Conservation (phyloP, 2,888 invertebrate species). For the Apantesis nais region DNA sequence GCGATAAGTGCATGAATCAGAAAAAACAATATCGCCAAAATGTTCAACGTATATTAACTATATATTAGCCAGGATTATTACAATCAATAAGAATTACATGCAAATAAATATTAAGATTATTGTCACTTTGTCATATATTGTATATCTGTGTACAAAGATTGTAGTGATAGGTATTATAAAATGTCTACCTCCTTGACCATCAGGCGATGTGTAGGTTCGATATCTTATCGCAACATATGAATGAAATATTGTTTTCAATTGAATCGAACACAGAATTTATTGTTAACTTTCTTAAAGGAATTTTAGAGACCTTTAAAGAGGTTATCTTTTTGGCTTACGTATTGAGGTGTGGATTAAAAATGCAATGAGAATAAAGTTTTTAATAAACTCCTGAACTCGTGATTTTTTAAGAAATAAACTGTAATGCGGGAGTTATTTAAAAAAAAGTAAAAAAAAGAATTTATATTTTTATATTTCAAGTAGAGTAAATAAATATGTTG, state of each 20-base stretch:
- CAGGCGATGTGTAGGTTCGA: constrained; percentile 5
- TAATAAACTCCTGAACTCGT: neutral
- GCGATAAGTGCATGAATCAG: neutral
- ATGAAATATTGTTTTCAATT: constrained; percentile 38
- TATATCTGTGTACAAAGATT: neutral
- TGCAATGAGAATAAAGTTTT: neutral
- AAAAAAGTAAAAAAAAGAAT: too few relatives aligned
- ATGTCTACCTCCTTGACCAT: neutral
- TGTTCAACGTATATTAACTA: neutral
- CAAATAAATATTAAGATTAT: neutral
- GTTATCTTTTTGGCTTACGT: constrained; percentile 8
- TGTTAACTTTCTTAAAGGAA: constrained; percentile 23
- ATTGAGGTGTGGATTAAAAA: neutral
- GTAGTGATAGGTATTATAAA: neutral
- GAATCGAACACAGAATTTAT: constrained; percentile 24
- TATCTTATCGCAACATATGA: constrained; percentile 44
- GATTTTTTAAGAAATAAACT: neutral
- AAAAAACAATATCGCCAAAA: neutral
- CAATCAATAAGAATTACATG: neutral
- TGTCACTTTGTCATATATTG: too few relatives aligned
- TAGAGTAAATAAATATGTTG: too few relatives aligned
- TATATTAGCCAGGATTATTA: neutral
- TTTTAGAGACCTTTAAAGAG: constrained; percentile 20
- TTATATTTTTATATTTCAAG: too few relatives aligned
- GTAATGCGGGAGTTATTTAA: too few relatives aligned